Evolutionary conservation across 2,888 invertebrate genomes (phyloP).

Genomic region (Bombylius discolor): DNA sequence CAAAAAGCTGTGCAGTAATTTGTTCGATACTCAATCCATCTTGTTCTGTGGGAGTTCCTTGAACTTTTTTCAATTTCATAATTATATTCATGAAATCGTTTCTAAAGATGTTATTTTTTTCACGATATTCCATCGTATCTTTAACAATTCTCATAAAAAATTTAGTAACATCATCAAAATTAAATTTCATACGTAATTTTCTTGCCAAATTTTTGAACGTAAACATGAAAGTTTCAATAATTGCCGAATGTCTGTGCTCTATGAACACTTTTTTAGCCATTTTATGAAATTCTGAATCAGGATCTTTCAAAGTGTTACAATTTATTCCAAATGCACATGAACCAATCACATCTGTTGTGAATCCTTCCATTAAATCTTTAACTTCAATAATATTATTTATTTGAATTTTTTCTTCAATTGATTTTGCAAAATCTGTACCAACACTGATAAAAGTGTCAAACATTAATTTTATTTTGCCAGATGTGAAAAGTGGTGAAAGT

Average conservation of each 20-base stretch:
- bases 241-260: constrained; percentile 14
- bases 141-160: constrained; percentile 32
- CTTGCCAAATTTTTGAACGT: constrained; percentile 3
- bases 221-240: not conserved
- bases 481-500: constrained; percentile 34
- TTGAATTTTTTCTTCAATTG: not conserved
- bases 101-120: constrained; percentile 17
- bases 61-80: constrained; percentile 16
- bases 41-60: not conserved
- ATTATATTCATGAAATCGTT: constrained; percentile 24
- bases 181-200: not conserved
- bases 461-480: constrained; percentile 35
- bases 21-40: constrained; percentile 28
- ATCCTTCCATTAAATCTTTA: constrained; percentile 35
- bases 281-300: constrained; percentile 26
- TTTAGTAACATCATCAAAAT: constrained; percentile 18
- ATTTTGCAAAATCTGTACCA: constrained; percentile 4
- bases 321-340: constrained; percentile 39
- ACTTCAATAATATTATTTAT: constrained; percentile 34
- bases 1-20: constrained; percentile 38
- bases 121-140: constrained; percentile 21
- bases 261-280: constrained; percentile 19
- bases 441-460: constrained; percentile 23
- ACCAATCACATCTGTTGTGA: constrained; percentile 40
- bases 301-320: constrained; percentile 34